A percentile compares a stretch with the other conserved stretches of the same genome.
These are phyloP conservation scores for Drosophila parthenogenetica DNA, from an alignment of 2,888 invertebrate species.

Conservation along the genomic window DNA sequence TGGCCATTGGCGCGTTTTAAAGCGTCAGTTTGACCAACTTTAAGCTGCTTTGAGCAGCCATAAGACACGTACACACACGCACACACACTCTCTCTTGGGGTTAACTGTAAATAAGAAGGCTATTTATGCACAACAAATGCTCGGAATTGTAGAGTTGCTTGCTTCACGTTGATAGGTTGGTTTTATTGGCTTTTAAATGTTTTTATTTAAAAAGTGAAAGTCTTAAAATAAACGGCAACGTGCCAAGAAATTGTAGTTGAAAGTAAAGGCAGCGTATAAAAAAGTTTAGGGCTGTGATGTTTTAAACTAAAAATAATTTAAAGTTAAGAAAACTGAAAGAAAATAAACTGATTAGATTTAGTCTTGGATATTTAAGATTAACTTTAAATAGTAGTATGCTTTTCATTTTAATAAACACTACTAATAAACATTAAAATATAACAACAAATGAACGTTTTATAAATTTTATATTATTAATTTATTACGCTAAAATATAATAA, in stretches of 20 bases:
- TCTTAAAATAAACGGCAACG: neutral
- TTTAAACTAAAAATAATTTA: neutral
- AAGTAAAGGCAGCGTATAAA: neutral
- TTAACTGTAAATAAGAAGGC: constrained; percentile 43
- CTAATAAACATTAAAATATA: neutral
- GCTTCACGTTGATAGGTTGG: constrained; percentile 6
- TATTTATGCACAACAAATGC: constrained; percentile 64
- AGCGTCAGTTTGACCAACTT: constrained; percentile 26
- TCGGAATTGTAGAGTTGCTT: constrained; percentile 21
- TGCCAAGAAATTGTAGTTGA: neutral
- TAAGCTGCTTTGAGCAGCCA: constrained; percentile 32
- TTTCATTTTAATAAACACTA: no score
- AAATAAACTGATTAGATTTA: no score
- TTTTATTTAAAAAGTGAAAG: neutral
- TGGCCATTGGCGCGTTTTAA: constrained; percentile 32
- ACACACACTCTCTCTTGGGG: neutral
- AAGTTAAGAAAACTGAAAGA: neutral
- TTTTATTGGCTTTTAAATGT: constrained; percentile 1
- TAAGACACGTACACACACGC: constrained; percentile 40
- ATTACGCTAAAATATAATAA: neutral
- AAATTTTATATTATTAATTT: neutral
- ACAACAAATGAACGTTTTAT: neutral
- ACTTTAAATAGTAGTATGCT: no score
- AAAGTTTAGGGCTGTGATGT: neutral
- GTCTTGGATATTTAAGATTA: no score